Conservation (phyloP, 1,140 invertebrate genomes). For the Lepidotrigona ventralis region DNA sequence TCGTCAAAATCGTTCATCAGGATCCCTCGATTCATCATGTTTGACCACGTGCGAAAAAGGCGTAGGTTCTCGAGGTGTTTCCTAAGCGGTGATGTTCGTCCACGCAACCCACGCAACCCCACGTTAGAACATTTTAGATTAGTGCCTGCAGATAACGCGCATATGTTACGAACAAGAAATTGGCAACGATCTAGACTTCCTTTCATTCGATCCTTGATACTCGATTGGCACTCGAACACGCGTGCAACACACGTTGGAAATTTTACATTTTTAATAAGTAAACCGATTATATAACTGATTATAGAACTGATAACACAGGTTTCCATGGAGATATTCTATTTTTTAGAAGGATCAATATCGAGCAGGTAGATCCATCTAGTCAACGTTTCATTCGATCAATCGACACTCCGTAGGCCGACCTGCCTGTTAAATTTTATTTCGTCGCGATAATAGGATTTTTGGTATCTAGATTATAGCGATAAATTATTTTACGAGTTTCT, state of each 20-base stretch:
- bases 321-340: background rate
- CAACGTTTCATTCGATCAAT: background rate
- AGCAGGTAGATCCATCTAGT: no score
- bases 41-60: conserved; percentile 45
- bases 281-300: no score
- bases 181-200: background rate
- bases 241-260: background rate
- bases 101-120: conserved; percentile 48
- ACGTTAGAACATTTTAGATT: conserved; percentile 58
- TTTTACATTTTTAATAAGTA: background rate
- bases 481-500: background rate
- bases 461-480: background rate
- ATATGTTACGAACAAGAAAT: conserved; percentile 25
- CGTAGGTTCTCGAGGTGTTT: conserved; percentile 58
- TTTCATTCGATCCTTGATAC: conserved; percentile 2
- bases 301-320: background rate
- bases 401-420: background rate
- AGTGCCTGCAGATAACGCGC: conserved; percentile 52
- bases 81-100: conserved; percentile 58
- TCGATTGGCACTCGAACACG: background rate
- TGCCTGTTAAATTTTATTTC: background rate
- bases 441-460: background rate
- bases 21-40: conserved; percentile 53
- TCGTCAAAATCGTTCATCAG: conserved; percentile 36
- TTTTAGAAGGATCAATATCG: background rate